Evolutionary conservation across 2,113 vertebrate genomes (phyloP).

Genomic region (Chlorodrepanis virens): DNA sequence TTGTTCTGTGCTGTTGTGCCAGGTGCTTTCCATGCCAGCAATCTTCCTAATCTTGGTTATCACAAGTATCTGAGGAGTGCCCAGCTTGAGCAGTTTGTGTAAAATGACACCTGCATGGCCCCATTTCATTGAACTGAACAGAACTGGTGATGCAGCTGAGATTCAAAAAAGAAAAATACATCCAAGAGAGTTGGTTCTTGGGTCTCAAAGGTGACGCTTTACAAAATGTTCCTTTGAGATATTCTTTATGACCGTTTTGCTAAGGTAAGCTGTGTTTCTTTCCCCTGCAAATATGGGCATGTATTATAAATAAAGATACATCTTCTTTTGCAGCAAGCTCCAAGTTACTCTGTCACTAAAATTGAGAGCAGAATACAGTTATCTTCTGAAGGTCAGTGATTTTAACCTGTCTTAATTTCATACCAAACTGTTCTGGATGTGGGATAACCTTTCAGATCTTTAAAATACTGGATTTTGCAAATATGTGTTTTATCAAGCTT

Average conservation of each 20-base stretch:
- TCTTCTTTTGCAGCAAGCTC: constrained; percentile 72
- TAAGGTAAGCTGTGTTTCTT: neutral
- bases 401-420: neutral
- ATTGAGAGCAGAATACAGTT: constrained; percentile 60
- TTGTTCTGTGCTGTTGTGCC: neutral
- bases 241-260: neutral
- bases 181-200: neutral
- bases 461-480: neutral
- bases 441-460: neutral
- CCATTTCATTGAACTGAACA: neutral
- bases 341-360: constrained; percentile 69
- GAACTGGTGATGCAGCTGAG: neutral
- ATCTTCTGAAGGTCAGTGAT: constrained; percentile 62
- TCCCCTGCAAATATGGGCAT: neutral
- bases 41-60: neutral
- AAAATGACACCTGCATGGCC: neutral
- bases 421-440: neutral
- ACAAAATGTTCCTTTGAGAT: neutral
- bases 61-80: neutral
- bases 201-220: neutral
- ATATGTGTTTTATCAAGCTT: neutral
- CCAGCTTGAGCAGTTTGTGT: neutral
- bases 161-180: neutral
- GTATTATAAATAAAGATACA: neutral
- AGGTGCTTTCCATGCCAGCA: neutral